A percentile compares a stretch with the other conserved stretches of the same genome.
Evolutionary conservation across 2,113 vertebrate genomes (phyloP).

Genomic region (Pelodiscus sinensis): DNA sequence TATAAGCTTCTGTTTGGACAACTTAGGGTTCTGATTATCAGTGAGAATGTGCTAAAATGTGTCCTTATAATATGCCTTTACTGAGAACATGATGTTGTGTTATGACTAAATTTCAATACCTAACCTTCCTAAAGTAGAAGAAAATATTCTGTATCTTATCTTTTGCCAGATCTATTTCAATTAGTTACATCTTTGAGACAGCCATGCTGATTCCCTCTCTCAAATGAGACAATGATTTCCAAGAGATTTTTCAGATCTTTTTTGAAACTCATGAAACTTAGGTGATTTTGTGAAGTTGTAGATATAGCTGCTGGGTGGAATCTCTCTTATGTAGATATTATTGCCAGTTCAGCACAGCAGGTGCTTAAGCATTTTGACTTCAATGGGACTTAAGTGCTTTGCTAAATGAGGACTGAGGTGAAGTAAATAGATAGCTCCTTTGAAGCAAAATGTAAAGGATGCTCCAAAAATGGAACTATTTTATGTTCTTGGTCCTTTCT

Average conservation of each 20-base stretch:
- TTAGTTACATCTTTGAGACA: not conserved
- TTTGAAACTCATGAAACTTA: not conserved
- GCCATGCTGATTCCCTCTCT: not conserved
- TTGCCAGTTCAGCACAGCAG: not conserved
- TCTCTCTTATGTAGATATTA: not conserved
- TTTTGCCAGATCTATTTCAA: not conserved
- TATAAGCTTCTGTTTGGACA: not conserved
- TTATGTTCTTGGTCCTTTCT: not conserved
- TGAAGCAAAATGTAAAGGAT: not conserved
- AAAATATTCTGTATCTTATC: not conserved
- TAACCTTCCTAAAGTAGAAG: not conserved
- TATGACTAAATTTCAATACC: not conserved
- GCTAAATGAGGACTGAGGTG: not conserved
- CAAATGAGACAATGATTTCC: not conserved
- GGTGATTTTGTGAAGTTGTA: not conserved
- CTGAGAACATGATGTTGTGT: not conserved
- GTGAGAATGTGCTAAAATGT: not conserved
- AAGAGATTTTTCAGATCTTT: not conserved
- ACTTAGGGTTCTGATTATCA: not conserved
- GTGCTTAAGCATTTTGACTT: not conserved
- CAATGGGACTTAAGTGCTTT: not conserved
- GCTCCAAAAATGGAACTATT: not conserved
- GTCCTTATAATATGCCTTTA: not conserved
- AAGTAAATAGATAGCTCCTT: not conserved
- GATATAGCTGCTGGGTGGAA: not conserved